Evolutionary conservation across 2,888 invertebrate species (phyloP), one percentile per base, ranked within the genome.

Genomic region (Morpho deidamia): DNA sequence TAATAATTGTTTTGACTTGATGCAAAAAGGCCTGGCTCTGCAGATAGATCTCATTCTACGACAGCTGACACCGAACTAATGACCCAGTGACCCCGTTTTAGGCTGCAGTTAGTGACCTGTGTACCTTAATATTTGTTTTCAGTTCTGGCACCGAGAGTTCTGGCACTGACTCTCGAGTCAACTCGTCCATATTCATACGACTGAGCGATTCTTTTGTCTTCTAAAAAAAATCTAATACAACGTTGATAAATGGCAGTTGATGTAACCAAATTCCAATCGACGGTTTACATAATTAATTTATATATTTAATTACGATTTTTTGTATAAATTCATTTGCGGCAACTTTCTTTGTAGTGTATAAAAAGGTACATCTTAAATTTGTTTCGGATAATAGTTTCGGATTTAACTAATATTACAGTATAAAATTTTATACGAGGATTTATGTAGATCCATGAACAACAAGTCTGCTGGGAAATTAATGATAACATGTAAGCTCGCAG

Each of bases 21-120:
- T 82, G 72, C 75, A 74, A 78, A 72, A 68, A 70, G 74, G 71
- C 69, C 70, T 70, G 70, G 67, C 68, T 72, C 81, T 78, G 83
- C 82, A 83, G 78, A 77, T 78, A 82, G 85, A 83, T 81, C 81
- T 81, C 85, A 81, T 80, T 83, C 81, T 84, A 78, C 81, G 85
- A 78, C 82, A 78, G 76, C 70, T 71, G 70, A 72, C 74, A 71
- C 70, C 67, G 70, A 74, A 77, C 75, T 78, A 77, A 79, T 82
- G 86, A 79, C 88, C 87, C 68, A 83, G 71, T 88, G 76, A 85
- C 88, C 88, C 67, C 78, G 64, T 78, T 88, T 71, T 79, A 76
- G 76, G 79, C 78, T 87, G 87, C 85, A 83, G 79, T 74, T 72
- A 74, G 70, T 61, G 73, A 69, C 74, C 70, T 74, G 72, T 75